Evolutionary conservation across 2,113 vertebrate species (phyloP).

Genomic region (Stercorarius parasiticus): DNA sequence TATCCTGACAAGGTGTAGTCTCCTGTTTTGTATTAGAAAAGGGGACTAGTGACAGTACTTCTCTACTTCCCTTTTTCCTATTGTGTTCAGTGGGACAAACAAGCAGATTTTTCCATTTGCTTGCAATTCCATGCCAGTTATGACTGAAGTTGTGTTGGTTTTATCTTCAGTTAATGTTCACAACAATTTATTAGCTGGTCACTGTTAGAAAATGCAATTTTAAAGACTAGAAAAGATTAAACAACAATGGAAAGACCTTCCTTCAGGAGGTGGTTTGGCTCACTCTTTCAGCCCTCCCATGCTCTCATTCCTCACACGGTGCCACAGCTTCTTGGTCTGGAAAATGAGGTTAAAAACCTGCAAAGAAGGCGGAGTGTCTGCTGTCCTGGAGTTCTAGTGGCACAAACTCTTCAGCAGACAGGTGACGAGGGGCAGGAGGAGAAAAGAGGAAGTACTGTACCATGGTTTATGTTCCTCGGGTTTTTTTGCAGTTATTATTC

Average conservation of each 20-base stretch:
- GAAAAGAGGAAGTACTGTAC: background rate
- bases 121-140: background rate
- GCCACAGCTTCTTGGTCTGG: background rate
- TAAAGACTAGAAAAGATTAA: background rate
- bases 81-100: background rate
- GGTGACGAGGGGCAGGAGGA: accelerated
- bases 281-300: background rate
- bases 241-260: background rate
- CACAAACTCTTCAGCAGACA: background rate
- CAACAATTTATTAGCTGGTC: background rate
- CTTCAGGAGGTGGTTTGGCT: background rate
- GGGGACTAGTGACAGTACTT: background rate
- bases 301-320: background rate
- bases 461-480: background rate
- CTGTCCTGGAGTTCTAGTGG: background rate
- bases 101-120: background rate
- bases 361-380: background rate
- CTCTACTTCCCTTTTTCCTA: background rate
- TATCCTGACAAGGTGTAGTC: background rate
- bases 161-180: background rate
- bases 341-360: background rate
- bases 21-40: background rate
- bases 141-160: background rate
- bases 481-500: background rate
- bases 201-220: background rate